Base-by-base conservation (phyloP, 1,140 invertebrate species). In the Vanessa atalanta region DNA sequence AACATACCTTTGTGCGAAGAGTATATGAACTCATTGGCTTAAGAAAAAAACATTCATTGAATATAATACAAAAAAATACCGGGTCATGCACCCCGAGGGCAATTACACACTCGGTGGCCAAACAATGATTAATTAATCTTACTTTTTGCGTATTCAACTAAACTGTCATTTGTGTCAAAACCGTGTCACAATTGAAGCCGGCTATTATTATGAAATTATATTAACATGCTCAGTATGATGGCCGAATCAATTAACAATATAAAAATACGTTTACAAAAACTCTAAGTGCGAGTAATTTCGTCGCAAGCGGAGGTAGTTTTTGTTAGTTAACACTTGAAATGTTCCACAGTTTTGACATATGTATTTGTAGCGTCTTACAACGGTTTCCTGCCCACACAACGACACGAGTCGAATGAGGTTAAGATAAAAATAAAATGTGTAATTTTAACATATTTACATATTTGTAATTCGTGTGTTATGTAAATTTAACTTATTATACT, bases 311-410 rank as follows among this genome's bases (percentile, higher is more conserved):
- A 66, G 65, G 67, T 69, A 64, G 43, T 72, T 74, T 77, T 74
- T 72, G 74, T 57, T 57, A 20, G 13, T 57, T 73, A 75, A 61
- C 57, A 55, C 64, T 78, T 20, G 57, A 71, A 76, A 67, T 76
- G 51, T 64, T 76, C 70, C 73, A 57, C 73, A 78, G 73, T 80
- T 80, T 76, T 80, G 79, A 80, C 79, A 75, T 74, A 66, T 72
- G 70, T 53, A 67, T 61, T 57, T 16, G 60, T 60, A 47, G 64
- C 16, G 73, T 16, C 60, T 50, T 37, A 66, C 47, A 65, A 60
- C 16, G 43, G 55, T 43, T 69, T 69, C 73, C 64, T 76, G 74
- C 64, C 73, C 74, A 76, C 74, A 76, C 74, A 65, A 26, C 53
- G 53, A 55, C 20, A 23, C 20, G 53, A 57, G 16, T 11, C 6